These are phyloP conservation scores for Phenganax subtilis DNA, from an alignment of 92 coral and sea anemone species.

Conservation along the genomic window DNA sequence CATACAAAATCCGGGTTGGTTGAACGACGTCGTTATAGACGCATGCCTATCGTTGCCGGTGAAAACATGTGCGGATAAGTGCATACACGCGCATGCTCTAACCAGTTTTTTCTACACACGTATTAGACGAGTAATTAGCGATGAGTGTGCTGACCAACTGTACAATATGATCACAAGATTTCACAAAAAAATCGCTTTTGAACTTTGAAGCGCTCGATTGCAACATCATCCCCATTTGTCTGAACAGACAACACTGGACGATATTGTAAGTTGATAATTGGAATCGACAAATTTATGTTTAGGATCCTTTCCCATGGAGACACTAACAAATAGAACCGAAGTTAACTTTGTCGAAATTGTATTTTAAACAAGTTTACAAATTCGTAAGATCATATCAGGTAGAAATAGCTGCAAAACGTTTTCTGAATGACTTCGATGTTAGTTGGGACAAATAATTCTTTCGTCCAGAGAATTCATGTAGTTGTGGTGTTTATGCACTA, in stretches of 20 bases:
- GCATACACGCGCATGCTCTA: not conserved
- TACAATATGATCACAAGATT: not conserved
- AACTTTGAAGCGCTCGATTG: conserved; percentile 8
- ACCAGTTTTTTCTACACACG: conserved; percentile 2
- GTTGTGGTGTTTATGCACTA: not conserved
- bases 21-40: conserved; percentile 19
- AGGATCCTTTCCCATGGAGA: not conserved
- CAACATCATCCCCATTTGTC: conserved; percentile 20
- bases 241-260: not conserved
- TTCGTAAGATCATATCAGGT: not conserved
- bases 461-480: not conserved
- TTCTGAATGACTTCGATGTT: not conserved
- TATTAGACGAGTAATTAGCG: no score
- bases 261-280: not conserved
- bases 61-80: not conserved
- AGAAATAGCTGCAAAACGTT: not conserved
- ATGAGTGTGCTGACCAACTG: no score
- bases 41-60: conserved; percentile 19
- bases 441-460: not conserved
- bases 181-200: not conserved
- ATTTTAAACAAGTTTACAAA: not conserved
- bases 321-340: no score
- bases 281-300: not conserved
- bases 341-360: not conserved
- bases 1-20: conserved; percentile 32